These are phyloP conservation scores for Conus betulinus DNA, from an alignment of 1,140 invertebrate genomes.

Conservation along the genomic window DNA sequence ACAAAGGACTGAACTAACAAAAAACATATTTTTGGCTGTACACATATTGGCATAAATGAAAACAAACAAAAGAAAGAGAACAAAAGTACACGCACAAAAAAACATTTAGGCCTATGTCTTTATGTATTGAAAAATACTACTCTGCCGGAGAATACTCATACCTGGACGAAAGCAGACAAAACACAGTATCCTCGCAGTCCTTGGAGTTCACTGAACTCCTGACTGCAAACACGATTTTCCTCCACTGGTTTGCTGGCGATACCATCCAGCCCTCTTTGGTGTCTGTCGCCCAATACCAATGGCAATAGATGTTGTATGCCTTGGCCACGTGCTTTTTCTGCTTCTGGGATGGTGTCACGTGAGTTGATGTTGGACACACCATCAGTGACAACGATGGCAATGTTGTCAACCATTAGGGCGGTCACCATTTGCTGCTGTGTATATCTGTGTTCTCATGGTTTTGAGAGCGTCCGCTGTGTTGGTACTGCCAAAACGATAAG, in stretches of 20 bases:
- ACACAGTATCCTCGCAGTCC: conserved; percentile 43
- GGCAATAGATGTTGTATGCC: conserved; percentile 58
- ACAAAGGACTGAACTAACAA: no score
- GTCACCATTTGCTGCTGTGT: conserved; percentile 55
- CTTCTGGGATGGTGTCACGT: conserved; percentile 59
- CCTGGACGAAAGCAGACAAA: conserved; percentile 50
- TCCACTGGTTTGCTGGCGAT: conserved; percentile 46
- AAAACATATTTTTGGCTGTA: no score
- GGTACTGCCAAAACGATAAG: conserved; percentile 62
- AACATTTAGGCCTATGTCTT: no score
- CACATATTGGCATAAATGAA: background rate
- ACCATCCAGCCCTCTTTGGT: conserved; percentile 47
- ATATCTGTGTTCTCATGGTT: conserved; percentile 56
- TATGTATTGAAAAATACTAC: no score
- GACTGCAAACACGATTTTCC: conserved; percentile 51
- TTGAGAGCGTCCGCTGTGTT: conserved; percentile 62
- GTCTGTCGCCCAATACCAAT: conserved; percentile 61
- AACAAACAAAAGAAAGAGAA: no score
- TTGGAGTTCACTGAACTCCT: conserved; percentile 50
- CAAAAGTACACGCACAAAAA: no score
- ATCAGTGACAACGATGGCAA: conserved; percentile 63
- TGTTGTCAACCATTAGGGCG: conserved; percentile 54
- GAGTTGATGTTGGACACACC: conserved; percentile 68
- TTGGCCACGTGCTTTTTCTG: conserved; percentile 45
- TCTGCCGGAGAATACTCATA: background rate